Base-by-base conservation (phyloP, 1,140 invertebrate genomes). In the Gryllus bimaculatus region DNA sequence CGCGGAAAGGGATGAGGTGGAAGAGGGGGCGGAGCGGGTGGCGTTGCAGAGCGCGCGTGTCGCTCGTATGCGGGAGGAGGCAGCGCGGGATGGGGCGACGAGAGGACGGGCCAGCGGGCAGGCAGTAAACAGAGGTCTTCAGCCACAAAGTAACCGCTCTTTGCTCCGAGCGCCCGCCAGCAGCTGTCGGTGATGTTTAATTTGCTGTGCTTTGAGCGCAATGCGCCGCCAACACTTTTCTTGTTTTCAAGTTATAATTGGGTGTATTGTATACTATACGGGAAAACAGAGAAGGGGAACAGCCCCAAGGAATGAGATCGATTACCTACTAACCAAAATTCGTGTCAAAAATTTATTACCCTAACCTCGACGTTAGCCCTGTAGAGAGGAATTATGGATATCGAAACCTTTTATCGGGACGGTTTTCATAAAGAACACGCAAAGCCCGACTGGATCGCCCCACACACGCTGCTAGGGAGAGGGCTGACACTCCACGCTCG, bases 131-230 rank as follows among this genome's bases (percentile, higher is more conserved):
- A 76, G 49, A 47, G 73, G 78, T 66, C 66, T 73, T 47, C 39
- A 54, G 20, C 77, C 74, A 76, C 80, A 79, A 80, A 80, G 80
- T 79, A 79, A 66, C 74, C 74, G 74, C 80, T 73, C 12, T 49
- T 15, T 15, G 75, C 80, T 79, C 48, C 47, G 10, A 48, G 77
- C 78, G 39, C 20, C 75, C 74, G 48, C 47, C 76, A 81, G 26
- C 81, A 81, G 79, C 81, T 81, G 81, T 78, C 78, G 20, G 48
- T 81, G 81, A 81, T 81, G 81, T 81, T 81, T 81, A 81, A 81
- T 81, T 81, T 81, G 54, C 76, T 10, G 26, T 21, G 74, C 80
- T 80, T 80, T 80, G 74, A 80, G 74, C 48, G 74, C 47, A 48
- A 49, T 21, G 74, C 39, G 48, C 76, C 76, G 79, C 76, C 54